phyloP scores from a whole-genome alignment of 2,888 invertebrate species.

The Pachycephus smyrnensis region DNA sequence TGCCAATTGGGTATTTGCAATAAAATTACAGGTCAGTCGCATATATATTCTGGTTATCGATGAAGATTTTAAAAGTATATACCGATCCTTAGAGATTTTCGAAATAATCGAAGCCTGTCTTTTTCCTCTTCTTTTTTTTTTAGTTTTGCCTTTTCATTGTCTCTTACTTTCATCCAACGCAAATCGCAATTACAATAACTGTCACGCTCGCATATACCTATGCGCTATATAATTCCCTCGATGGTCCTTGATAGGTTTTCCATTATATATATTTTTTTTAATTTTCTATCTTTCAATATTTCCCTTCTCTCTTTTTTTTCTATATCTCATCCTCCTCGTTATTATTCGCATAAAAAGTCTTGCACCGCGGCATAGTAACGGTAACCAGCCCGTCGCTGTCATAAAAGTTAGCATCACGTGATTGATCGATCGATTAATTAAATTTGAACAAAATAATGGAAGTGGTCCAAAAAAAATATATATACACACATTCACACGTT shows the following conservation, averaged over 20 bases:
- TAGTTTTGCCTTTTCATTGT: not conserved
- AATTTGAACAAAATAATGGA: not conserved
- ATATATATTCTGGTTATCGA: not conserved
- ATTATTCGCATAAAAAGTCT: not conserved
- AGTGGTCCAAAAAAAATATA: not conserved
- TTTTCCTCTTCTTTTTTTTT: not conserved
- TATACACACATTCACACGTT: not conserved
- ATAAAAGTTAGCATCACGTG: not conserved
- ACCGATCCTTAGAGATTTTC: not conserved
- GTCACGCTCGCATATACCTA: not conserved
- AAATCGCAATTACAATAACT: not conserved
- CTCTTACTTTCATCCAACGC: not conserved
- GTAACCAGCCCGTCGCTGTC: not conserved
- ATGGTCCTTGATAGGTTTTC: not conserved
- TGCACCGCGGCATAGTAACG: not conserved
- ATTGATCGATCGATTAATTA: not conserved
- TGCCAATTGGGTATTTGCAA: not conserved
- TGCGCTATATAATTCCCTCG: not conserved
- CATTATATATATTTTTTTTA: not conserved
- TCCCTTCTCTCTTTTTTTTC: not conserved
- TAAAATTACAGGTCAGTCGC: not conserved
- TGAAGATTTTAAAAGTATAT: not conserved
- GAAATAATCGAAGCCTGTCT: not conserved
- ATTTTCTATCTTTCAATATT: not conserved
- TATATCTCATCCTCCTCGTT: not conserved